Base-by-base conservation (phyloP, 2,113 vertebrate species). In the Lanius ludovicianus region DNA sequence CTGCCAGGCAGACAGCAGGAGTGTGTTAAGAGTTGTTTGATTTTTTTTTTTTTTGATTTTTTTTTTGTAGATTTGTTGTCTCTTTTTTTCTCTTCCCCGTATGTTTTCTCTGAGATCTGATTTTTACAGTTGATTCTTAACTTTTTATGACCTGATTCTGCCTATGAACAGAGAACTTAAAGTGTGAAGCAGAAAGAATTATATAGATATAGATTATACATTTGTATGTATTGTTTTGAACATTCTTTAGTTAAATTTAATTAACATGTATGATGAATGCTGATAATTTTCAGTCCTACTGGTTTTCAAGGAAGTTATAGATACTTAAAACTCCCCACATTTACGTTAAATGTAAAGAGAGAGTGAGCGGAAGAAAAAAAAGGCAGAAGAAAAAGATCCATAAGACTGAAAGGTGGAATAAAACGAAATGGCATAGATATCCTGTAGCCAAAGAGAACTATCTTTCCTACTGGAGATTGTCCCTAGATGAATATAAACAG, bases 401-500 rank as follows among this genome's bases (percentile, higher is more conserved):
- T 56, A 90, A 62, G 84, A 87, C 93, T 59, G 94, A 96, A 93
- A 91, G 28, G 47, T n/a, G 56, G 57, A 96, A 94, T 92, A 87
- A 94, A 97, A 95, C 67, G 60, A 95, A 97, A 97, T 68, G 42
- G 35, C 56, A 56, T n/a, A 16, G 89, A 65, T 91, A 86, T 78
- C 77, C 73, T 57, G 62, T 90, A 65, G 77, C 74, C 96, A 96
- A 88, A 86, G 24, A 96, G 67, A 74, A 39, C 67, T 57, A 77
- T 90, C 80, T 63, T 93, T 85, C 63, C 77, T 95, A 27, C 84
- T 37, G 33, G 78, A 73, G 60, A 30, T 16, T 57, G 50, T 97
- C 96, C 95, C 96, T 83, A 53, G 95, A 77, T 67, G 75, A 87
- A 94, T 49, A 97, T 97, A 97, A 98, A 96, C 79, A 63, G 64